Evolutionary conservation across 2,888 invertebrate species (phyloP).

Genomic region (Vanessa cardui): DNA sequence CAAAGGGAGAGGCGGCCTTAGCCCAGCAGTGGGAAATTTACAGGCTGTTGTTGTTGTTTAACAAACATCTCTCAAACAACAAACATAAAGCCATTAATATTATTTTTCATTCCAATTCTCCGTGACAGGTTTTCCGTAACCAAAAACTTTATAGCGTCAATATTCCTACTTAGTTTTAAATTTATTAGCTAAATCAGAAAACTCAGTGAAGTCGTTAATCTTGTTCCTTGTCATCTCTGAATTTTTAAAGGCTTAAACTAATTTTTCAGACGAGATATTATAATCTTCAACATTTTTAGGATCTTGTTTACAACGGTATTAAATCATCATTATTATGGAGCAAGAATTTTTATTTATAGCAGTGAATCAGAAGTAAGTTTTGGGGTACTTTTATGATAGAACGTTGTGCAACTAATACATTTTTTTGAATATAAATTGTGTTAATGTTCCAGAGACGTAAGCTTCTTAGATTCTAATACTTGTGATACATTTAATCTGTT

Average conservation of each 20-base stretch:
- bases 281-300: constrained; percentile 1
- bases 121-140: background rate
- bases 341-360: too few species aligned
- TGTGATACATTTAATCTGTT: too few species aligned
- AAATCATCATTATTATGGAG: background rate
- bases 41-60: too few species aligned
- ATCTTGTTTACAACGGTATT: background rate
- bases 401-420: too few species aligned
- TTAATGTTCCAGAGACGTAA: too few species aligned
- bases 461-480: too few species aligned
- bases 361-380: background rate
- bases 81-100: background rate
- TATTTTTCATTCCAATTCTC: background rate
- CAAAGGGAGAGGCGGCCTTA: too few species aligned
- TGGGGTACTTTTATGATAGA: too few species aligned
- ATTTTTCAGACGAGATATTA: background rate
- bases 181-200: background rate
- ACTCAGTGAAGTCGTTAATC: background rate
- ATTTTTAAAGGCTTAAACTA: background rate
- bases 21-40: too few species aligned
- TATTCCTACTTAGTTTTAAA: background rate
- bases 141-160: background rate
- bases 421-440: too few species aligned
- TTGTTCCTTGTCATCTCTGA: background rate
- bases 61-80: too few species aligned